These are phyloP conservation scores for Dendrocincla tyrannina DNA, from an alignment of 2,797 vertebrate genomes.

Conservation along the genomic window DNA sequence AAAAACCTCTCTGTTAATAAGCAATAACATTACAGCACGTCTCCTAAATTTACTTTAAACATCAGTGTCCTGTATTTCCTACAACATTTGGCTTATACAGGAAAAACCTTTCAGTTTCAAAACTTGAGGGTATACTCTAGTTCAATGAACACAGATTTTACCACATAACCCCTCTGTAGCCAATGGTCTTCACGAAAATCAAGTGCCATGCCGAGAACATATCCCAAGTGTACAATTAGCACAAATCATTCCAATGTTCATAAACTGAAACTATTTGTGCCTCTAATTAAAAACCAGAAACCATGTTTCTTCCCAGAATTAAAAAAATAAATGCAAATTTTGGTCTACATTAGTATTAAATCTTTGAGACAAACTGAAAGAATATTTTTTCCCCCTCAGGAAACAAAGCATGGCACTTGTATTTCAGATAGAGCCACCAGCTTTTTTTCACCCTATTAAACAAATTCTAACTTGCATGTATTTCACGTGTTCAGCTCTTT, in stretches of 20 bases:
- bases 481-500: neutral
- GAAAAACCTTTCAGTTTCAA: neutral
- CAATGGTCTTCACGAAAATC: neutral
- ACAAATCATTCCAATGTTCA: neutral
- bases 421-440: neutral
- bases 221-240: neutral
- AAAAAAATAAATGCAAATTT: neutral
- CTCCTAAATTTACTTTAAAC: neutral
- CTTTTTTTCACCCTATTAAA: neutral
- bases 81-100: neutral
- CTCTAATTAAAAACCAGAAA: neutral
- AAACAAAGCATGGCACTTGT: neutral
- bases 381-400: neutral
- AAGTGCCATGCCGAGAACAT: neutral
- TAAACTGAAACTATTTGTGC: neutral
- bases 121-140: neutral
- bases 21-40: neutral
- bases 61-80: neutral
- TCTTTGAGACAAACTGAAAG: neutral
- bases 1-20: neutral
- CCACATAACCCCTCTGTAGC: neutral
- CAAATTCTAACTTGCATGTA: neutral
- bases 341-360: neutral
- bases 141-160: neutral
- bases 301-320: neutral